Percentiles rank a stretch among this genome's conserved stretches.
Evolutionary conservation across 2,888 invertebrate genomes (phyloP).

Genomic region (Xestia rhomboidea): DNA sequence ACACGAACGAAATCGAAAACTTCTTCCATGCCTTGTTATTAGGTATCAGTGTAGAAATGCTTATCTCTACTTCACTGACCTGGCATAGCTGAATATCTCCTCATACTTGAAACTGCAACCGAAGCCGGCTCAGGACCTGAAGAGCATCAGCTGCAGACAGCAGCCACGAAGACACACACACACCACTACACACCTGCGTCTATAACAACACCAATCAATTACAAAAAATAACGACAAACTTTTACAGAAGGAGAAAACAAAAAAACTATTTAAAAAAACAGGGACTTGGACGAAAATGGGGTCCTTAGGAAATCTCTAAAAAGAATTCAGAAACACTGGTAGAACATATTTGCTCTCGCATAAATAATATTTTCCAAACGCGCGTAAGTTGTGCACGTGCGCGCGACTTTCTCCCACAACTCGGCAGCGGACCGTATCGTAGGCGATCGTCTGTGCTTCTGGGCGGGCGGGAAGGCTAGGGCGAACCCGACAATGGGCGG

Average conservation of each 20-base stretch:
- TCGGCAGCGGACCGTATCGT: conserved; percentile 84
- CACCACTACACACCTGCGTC: conserved; percentile 82
- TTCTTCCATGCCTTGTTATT: no score
- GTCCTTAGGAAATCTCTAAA: conserved; percentile 35
- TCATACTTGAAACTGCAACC: conserved; percentile 76
- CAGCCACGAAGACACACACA: conserved; percentile 80
- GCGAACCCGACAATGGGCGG: conserved; percentile 85
- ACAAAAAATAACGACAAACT: conserved; percentile 67
- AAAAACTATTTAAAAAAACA: conserved; percentile 38
- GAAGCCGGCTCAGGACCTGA: conserved; percentile 74
- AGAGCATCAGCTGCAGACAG: conserved; percentile 79
- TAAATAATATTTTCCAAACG: conserved; percentile 70
- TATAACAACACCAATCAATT: conserved; percentile 73
- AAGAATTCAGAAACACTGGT: conserved; percentile 61
- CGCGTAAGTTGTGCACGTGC: conserved; percentile 83
- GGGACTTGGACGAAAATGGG: conserved; percentile 44
- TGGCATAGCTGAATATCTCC: conserved; percentile 84
- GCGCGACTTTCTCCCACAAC: conserved; percentile 75
- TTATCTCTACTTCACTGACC: conserved; percentile 72
- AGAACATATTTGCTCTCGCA: conserved; percentile 68
- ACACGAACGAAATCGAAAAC: not conserved
- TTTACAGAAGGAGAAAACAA: conserved; percentile 60
- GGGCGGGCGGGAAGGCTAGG: conserved; percentile 86
- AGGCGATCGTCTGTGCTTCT: conserved; percentile 86
- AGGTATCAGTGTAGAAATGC: not conserved